Percentiles rank a stretch among this genome's conserved stretches.
These are phyloP conservation scores for Laticauda laticaudata DNA, from an alignment of 2,113 vertebrate genomes.

Conservation along the genomic window DNA sequence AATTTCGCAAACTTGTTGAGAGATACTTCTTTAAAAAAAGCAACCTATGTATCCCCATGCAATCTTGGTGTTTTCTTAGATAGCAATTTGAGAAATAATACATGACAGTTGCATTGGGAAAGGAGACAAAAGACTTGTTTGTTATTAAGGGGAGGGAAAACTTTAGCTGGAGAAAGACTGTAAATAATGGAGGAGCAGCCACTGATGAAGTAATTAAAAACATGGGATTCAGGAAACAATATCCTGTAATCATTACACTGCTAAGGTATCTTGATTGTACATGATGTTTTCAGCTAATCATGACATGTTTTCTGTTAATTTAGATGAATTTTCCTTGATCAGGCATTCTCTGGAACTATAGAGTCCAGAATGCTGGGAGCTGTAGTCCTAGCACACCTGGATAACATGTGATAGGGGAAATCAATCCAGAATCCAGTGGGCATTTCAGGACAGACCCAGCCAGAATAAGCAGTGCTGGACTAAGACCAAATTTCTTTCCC, in stretches of 20 bases:
- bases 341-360: background rate
- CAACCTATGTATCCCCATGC: background rate
- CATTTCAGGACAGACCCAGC: background rate
- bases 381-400: background rate
- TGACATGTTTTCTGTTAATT: background rate
- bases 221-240: background rate
- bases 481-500: background rate
- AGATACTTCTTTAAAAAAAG: no score
- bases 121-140: background rate
- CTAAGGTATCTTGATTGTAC: no score
- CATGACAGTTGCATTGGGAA: background rate
- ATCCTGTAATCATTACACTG: background rate
- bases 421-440: background rate
- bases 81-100: background rate
- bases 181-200: background rate
- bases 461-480: background rate
- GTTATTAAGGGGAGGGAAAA: background rate
- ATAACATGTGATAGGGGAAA: background rate
- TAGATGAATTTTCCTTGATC: background rate
- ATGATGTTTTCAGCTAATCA: background rate
- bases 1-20: background rate
- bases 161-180: background rate
- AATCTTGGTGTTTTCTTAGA: background rate
- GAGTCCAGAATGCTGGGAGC: background rate
- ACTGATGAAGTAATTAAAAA: background rate